These are phyloP conservation scores for Myzus persicae DNA, from an alignment of 1,140 invertebrate species.

Conservation along the genomic window DNA sequence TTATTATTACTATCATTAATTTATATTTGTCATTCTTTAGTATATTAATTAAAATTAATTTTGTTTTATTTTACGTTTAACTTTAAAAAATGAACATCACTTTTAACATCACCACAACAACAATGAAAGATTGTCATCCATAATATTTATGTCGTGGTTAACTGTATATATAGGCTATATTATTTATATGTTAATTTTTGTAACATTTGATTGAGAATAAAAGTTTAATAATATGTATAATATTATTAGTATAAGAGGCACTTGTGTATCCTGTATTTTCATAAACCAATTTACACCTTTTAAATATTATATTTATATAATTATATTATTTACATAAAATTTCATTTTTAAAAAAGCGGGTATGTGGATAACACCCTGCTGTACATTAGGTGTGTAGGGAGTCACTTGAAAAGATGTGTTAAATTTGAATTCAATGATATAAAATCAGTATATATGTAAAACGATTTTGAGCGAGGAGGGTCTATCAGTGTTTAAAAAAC, in stretches of 20 bases:
- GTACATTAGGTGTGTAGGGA: too few species aligned
- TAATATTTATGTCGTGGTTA: slow-evolving; percentile 42
- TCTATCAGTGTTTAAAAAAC: too few species aligned
- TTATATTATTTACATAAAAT: background rate
- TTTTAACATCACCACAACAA: slow-evolving; percentile 27
- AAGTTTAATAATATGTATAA: slow-evolving; percentile 54
- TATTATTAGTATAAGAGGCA: slow-evolving; percentile 39
- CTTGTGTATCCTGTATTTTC: background rate
- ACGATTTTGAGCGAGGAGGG: too few species aligned
- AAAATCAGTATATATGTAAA: too few species aligned
- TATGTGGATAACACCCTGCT: too few species aligned
- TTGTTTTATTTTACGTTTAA: slow-evolving; percentile 47
- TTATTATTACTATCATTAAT: slow-evolving; percentile 45
- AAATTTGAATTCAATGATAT: too few species aligned
- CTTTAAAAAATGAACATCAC: slow-evolving; percentile 30
- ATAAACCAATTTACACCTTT: background rate
- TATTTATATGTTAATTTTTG: slow-evolving; percentile 58
- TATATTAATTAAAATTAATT: slow-evolving; percentile 48
- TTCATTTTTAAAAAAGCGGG: too few species aligned
- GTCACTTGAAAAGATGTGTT: too few species aligned
- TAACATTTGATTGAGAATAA: slow-evolving; percentile 55
- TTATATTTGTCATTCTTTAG: slow-evolving; percentile 42
- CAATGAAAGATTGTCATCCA: slow-evolving; percentile 40
- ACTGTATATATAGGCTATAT: slow-evolving; percentile 53
- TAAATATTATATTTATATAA: background rate